Base-by-base conservation (phyloP, 23 tunicate genomes). In the Clavelina lepadiformis region DNA sequence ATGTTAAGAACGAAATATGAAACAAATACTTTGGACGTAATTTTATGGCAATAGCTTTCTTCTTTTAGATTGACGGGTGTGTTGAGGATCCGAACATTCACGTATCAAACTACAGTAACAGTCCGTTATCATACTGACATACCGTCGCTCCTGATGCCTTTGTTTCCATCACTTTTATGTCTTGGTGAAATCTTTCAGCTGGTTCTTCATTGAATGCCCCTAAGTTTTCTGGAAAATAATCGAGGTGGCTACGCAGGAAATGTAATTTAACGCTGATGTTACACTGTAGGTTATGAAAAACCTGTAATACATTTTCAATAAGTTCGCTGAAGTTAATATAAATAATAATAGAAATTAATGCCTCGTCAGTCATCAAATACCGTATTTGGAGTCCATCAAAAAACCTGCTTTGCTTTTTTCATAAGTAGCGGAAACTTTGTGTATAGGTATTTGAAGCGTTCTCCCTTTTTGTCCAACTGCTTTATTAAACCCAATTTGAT, bases 111-210 rank as follows among this genome's bases (percentile, higher is more conserved):
- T 19, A 22, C 50, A 37, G 22, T 28, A 13, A 37, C 38, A 63
- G 69, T 37, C 69, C 73, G 59, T 60, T 51, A 68, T 68, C 62
- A 50, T 51, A 49, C 38, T 68, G 61, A 51, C 51, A 23, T 37
- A 36, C 69, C 69, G 19, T 63, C 51, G 37, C 38, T 28, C 69
- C 7, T 63, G 51, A 63, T 58, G 38, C 27, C 71, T 38, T 25
- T 44, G n/a, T 44, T 38, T 65, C 57, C 28, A 65, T 65, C 58
- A 65, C 71, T 65, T 38, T 38, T 18, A 13, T 19, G 13, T 25
- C 28, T 44, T 38, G 58, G n/a, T n/a, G 29, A 65, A 58, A 58
- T 58, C 65, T 58, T 58, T 58, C 65, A 25, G 38, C 35, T 21
- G 31, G 65, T 28, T 58, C 65, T 58, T 58, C 65, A 58, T 38